Conservation (phyloP, 2,888 invertebrate species). For the Pammene fasciana region DNA sequence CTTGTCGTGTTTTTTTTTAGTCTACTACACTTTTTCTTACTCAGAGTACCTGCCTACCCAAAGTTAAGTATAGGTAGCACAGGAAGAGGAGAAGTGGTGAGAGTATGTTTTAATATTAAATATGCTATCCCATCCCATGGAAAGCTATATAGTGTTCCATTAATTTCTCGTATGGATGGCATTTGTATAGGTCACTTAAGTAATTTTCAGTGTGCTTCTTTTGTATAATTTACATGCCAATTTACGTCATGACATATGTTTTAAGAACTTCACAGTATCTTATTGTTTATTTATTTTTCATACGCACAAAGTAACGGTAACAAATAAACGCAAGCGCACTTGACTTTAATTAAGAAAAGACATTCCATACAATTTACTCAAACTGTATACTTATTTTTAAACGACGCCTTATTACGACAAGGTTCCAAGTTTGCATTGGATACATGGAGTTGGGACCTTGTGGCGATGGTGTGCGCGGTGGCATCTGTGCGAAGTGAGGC, state of each 20-base stretch:
- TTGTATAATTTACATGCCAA: not conserved
- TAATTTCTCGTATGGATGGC: not conserved
- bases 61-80: no score
- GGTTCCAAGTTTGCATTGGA: not conserved
- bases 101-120: not conserved
- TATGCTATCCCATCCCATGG: no score
- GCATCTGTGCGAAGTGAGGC: constrained; percentile 48
- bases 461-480: constrained; percentile 18
- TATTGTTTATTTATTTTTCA: constrained; percentile 25
- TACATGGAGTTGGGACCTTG: constrained; percentile 20
- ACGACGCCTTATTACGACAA: constrained; percentile 1
- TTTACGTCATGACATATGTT: constrained; percentile 17
- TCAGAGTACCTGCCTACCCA: no score
- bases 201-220: not conserved
- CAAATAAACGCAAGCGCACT: constrained; percentile 20
- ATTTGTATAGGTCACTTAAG: not conserved
- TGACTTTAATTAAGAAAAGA: constrained; percentile 38
- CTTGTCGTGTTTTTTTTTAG: no score
- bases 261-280: constrained; percentile 1
- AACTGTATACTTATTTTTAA: constrained; percentile 31
- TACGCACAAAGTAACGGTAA: constrained; percentile 29
- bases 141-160: no score
- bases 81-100: no score
- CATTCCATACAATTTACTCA: constrained; percentile 49
- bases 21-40: no score